A percentile compares a stretch with the other conserved stretches of the same genome.
phyloP scores from a whole-genome alignment of 2,888 invertebrate genomes.

The Coecobrya sp. region DNA sequence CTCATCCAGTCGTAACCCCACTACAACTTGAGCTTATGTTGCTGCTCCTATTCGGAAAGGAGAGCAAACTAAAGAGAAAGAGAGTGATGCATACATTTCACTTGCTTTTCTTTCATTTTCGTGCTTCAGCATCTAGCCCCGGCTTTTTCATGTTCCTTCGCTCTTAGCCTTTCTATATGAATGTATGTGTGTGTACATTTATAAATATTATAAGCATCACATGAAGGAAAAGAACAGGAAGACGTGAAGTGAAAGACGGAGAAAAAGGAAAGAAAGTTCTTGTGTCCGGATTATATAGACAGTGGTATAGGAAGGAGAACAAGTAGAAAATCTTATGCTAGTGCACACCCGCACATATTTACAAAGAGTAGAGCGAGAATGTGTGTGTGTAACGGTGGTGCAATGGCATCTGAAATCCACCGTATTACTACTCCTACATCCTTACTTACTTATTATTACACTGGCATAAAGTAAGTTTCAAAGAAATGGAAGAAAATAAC shows the following conservation, averaged over 20 bases:
- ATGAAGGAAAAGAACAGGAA: background rate
- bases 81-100: constrained; percentile 54
- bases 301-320: constrained; percentile 46
- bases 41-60: background rate
- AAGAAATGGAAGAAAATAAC: constrained; percentile 42
- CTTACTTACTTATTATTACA: constrained; percentile 43
- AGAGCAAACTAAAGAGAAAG: constrained; percentile 1
- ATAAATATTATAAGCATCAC: constrained; percentile 11
- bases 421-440: background rate
- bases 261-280: constrained; percentile 45
- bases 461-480: constrained; percentile 19
- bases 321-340: constrained; percentile 60
- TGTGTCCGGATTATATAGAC: constrained; percentile 78
- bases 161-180: background rate
- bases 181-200: constrained; percentile 17
- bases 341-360: constrained; percentile 39
- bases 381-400: background rate
- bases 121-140: constrained; percentile 53
- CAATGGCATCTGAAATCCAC: background rate
- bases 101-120: constrained; percentile 53
- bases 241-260: background rate
- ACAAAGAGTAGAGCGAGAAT: background rate
- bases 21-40: background rate
- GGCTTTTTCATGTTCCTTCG: background rate
- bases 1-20: background rate